Conservation (phyloP, 2,113 vertebrate species). For the Actinemys pallida region DNA sequence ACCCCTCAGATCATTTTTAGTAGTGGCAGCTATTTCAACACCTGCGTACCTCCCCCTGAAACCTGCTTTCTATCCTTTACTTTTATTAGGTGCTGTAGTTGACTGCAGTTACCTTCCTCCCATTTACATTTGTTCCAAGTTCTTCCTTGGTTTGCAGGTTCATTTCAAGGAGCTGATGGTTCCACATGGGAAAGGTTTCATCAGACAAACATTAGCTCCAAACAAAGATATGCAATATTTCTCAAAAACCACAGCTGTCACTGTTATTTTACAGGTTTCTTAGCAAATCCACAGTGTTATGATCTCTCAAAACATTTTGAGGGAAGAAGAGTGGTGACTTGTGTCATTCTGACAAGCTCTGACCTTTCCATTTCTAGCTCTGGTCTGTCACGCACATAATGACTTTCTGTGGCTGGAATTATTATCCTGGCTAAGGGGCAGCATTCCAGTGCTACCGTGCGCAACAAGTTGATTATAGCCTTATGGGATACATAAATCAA, state of each 20-base stretch:
- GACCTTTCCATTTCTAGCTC: not conserved
- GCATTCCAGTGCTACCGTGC: slow-evolving; percentile 47
- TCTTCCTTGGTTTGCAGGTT: not conserved
- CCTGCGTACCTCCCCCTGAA: not conserved
- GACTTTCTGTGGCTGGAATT: slow-evolving; percentile 27
- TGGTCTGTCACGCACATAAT: slow-evolving; percentile 10
- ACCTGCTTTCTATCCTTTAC: not conserved
- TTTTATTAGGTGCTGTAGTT: not conserved
- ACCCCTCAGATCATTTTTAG: not conserved
- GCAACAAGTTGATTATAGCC: slow-evolving; percentile 38
- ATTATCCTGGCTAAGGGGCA: slow-evolving; percentile 12
- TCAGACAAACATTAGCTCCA: not conserved
- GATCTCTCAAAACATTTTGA: slow-evolving; percentile 37
- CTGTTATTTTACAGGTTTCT: slow-evolving; percentile 54
- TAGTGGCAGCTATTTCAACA: not conserved
- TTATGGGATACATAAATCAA: slow-evolving; percentile 31
- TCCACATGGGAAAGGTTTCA: not conserved
- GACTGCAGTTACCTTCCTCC: not conserved
- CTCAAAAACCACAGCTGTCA: slow-evolving; percentile 13
- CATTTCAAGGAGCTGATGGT: slow-evolving; percentile 2
- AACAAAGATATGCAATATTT: not conserved
- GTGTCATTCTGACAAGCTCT: slow-evolving; percentile 21
- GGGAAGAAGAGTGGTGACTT: not conserved
- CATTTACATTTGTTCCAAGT: not conserved
- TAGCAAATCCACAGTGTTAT: slow-evolving; percentile 15